Percentiles rank a stretch among this genome's conserved stretches.
Conservation (phyloP, 2,888 invertebrate species). For the Drosophila sordidapex region DNA sequence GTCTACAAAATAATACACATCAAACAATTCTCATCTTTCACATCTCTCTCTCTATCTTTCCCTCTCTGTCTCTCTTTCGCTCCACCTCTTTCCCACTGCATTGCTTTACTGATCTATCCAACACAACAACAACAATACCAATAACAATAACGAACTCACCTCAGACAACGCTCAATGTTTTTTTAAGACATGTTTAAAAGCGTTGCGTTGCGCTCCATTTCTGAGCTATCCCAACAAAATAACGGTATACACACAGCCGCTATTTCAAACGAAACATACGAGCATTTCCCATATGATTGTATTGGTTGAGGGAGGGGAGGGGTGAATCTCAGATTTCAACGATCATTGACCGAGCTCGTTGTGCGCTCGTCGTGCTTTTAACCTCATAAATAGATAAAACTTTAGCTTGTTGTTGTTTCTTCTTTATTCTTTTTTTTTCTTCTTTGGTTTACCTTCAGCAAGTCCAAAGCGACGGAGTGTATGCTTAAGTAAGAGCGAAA, state of each 20-base stretch:
- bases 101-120: slow-evolving; percentile 70
- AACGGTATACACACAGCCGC: slow-evolving; percentile 61
- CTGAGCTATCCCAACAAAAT: slow-evolving; percentile 80
- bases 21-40: not conserved
- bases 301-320: not conserved
- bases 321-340: slow-evolving; percentile 22
- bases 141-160: slow-evolving; percentile 2
- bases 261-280: slow-evolving; percentile 33
- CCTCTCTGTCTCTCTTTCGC: not conserved
- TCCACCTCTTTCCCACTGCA: not conserved
- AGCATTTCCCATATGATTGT: slow-evolving; percentile 10
- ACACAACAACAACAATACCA: slow-evolving; percentile 11
- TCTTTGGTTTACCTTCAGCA: slow-evolving; percentile 30
- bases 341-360: slow-evolving; percentile 65
- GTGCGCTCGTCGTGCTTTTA: slow-evolving; percentile 52
- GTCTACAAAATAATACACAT: not conserved
- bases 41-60: not conserved
- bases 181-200: slow-evolving; percentile 57
- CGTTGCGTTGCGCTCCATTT: slow-evolving; percentile 58
- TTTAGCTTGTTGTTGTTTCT: slow-evolving; percentile 32
- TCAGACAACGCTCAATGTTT: not conserved
- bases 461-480: not conserved
- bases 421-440: not conserved
- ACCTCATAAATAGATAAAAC: slow-evolving; percentile 59
- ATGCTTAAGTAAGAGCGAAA: not conserved